phyloP scores from a whole-genome alignment of 1,140 invertebrate species.

The Eubasilissa regina region DNA sequence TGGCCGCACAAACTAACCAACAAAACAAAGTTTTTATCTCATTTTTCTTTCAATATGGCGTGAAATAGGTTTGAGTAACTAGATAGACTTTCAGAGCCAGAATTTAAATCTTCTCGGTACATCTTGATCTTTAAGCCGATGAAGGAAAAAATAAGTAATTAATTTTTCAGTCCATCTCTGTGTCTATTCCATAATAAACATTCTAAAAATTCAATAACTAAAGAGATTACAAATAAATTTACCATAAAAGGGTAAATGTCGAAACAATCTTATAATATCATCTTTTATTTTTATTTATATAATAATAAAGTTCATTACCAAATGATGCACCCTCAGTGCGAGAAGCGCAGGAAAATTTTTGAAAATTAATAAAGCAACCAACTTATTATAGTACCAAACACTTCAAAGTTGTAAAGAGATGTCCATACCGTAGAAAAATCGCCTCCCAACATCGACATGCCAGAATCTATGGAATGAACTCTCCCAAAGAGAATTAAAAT shows the following conservation, averaged over 20 bases:
- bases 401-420: constrained; percentile 6
- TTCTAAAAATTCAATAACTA: no score
- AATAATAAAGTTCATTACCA: background rate
- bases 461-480: background rate
- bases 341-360: background rate
- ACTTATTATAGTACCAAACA: no score
- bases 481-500: background rate
- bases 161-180: no score
- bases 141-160: no score
- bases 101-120: no score
- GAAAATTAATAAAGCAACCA: background rate
- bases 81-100: no score
- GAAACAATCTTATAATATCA: background rate
- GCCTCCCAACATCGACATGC: background rate
- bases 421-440: background rate
- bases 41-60: no score
- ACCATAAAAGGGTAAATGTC: constrained; percentile 18
- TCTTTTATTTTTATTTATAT: constrained; percentile 14
- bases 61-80: no score
- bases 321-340: background rate
- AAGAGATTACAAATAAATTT: constrained; percentile 26
- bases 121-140: no score
- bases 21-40: no score
- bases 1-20: no score
- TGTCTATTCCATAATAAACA: no score